Evolutionary conservation across 2,797 vertebrate genomes (phyloP), one percentile per base, ranked within the genome.

Genomic region (Neostethus bicornis): DNA sequence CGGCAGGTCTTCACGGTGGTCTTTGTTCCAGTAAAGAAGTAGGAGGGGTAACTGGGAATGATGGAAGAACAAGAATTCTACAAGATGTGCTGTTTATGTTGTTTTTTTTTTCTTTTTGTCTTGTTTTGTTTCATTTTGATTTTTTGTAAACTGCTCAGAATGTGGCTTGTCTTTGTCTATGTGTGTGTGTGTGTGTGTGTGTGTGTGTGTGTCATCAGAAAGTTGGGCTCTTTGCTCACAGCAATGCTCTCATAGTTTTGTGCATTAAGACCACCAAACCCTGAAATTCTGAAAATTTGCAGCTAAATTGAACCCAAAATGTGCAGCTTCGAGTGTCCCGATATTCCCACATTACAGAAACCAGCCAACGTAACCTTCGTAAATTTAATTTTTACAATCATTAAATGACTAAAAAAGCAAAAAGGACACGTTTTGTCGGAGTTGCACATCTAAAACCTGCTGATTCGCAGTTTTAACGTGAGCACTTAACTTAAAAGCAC

Each of bases 401-500:
- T 16, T 57, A 56, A 45, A 55, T 10, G n/a, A 29, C 28, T 31
- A 12, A 32, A 13, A 12, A 21, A 26, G 32, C 51, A 11, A 26
- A 38, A 49, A 1, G 34, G 23, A 6, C 17, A 12, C 45, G 14
- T 13, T 12, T 38, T 62, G 41, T 6, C 46, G 46, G 48, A 55
- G 44, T 54, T 17, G 25, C 55, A 48, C 60, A 53, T 46, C 42
- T n/a, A 3, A 32, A 52, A 17, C 45, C 51, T 24, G 24, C 50
- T 21, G 66, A 67, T 62, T 56, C 32, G 58, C 35, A 29, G 24
- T 50, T 67, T n/a, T 25, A 62, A 73, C 59, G 13, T 20, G 16
- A 86, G 85, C 81, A 80, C 84, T 84, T 84, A 79, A 76, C 45
- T 66, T 61, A 59, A 50, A 80, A 75, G 85, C 85, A 89, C 87